Base-by-base conservation (phyloP, 2,888 invertebrate genomes). In the Lasioglossum zephyrum region DNA sequence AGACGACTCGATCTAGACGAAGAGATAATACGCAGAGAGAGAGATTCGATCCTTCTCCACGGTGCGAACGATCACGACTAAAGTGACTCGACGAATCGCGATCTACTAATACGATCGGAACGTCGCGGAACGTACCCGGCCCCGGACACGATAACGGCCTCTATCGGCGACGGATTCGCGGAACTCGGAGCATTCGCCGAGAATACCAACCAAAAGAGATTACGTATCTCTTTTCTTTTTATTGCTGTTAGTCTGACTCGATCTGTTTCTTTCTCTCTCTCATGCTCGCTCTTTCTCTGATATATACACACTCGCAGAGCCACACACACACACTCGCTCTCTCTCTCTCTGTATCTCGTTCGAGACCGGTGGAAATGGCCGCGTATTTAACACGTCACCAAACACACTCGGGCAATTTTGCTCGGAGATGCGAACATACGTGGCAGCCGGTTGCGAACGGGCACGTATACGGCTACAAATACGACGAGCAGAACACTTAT, bases 371-470 rank as follows among this genome's bases (percentile, higher is more conserved):
- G 89, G 91, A 92, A 92, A 92, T 92, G 92, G 92, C 90, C 89
- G 89, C 88, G 90, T 88, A 77, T 91, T 92, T 87, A 92, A 92
- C 93, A 93, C 93, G 93, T 93, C 93, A 93, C 93, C 92, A 92
- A 92, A 90, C 92, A 90, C 89, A 90, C 89, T 91, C 85, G 77
- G 36, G 89, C 84, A 87, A 86, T 89, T 66, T 88, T 84, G 85
- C 72, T 82, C 87, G 84, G 73, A 66, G 66, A 75, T 84, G 79
- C 88, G 31, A 72, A 82, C 66, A 79, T 84, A 81, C 88, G 90
- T 85, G 89, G 88, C 90, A 89, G 79, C 83, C 41, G 22, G 39
- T 22, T 36, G 79, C 82, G 81, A 76, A 84, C 81, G 76, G 53
- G 22, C 18, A 53, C 8, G 53, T 8, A 53, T 1, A 53, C 22